Evolutionary conservation across 53 echinoderm and acorn worm genomes (phyloP), one percentile per base, ranked within the genome.

Genomic region (Apostichopus leukothele): DNA sequence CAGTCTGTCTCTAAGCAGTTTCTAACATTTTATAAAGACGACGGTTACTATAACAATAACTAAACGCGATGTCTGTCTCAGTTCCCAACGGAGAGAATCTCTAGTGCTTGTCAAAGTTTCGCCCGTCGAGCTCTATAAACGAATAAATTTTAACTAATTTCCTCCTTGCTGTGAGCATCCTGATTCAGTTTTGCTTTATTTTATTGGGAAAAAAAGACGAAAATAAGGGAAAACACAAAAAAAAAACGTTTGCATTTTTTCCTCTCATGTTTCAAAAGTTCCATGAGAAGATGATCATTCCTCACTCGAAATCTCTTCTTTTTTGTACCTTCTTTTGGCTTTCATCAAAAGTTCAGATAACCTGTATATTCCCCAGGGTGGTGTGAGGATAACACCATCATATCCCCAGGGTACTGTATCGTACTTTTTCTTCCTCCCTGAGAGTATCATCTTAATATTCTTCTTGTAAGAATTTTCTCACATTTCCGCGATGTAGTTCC

Each of bases 81-180:
- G 71, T 18, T 71, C 71, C 71, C 71, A 71, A 71, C 71, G 71
- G 71, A 19, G 71, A 19, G 16, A 16, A 54, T 59, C 54, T 21
- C 22, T 53, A 53, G 14, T 21, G 54, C 59, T 21, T 18, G 53
- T 19, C 81, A 57, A 81, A 81, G 0, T n/a, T 81, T 54, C 21
- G 59, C 81, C 81, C 81, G 59, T 59, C 81, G 55, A 54, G 59
- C 19, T 54, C 81, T 81, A 54, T 51, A 81, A 81, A 81, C 81
- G 57, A 81, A 59, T 60, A 60, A 81, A 81, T 81, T 81, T 81
- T 71, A 18, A 22, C 59, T 81, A 81, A 81, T 81, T 81, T 81
- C 53, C 54, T 81, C 8, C 81, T 81, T 14, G 53, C 81, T 81
- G 60, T 54, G 81, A n/a, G 54, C 16, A 53, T 81, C 55, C 52